Percentiles rank a stretch among this genome's conserved stretches.
phyloP scores from a whole-genome alignment of 2,113 vertebrate species.

The Pantherophis guttatus region DNA sequence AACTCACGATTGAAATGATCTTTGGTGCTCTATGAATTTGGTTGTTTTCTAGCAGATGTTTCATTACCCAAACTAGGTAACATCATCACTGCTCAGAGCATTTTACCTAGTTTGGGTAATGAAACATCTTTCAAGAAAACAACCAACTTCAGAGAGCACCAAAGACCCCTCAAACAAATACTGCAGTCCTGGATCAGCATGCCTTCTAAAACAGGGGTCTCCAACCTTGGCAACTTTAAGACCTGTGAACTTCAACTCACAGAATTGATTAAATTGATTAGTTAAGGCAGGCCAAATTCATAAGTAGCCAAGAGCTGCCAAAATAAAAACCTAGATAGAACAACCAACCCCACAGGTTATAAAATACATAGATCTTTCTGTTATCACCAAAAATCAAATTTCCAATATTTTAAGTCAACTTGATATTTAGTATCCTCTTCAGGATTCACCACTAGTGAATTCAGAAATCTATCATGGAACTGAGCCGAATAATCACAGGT shows the following conservation, averaged over 20 bases:
- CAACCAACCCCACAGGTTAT: background rate
- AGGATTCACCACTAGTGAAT: background rate
- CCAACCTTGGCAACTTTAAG: too few relatives aligned
- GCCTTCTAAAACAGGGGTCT: too few relatives aligned
- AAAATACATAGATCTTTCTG: background rate
- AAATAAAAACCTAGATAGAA: constrained; percentile 31
- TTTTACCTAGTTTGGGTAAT: too few relatives aligned
- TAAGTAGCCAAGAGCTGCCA: background rate
- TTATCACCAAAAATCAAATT: background rate
- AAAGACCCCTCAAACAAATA: background rate
- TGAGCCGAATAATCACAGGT: background rate
- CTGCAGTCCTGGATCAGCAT: background rate
- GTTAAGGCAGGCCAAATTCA: constrained; percentile 35
- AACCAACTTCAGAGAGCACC: background rate
- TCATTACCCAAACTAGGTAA: too few relatives aligned
- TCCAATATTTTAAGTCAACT: background rate
- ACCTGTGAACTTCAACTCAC: too few relatives aligned
- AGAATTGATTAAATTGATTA: background rate
- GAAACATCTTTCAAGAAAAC: background rate
- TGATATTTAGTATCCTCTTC: background rate
- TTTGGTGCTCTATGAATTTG: background rate
- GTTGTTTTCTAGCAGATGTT: background rate
- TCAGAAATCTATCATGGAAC: background rate
- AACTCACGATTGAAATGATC: background rate
- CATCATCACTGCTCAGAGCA: too few relatives aligned